Base-by-base conservation (phyloP, 2,113 vertebrate species). In the Ibidorhyncha struthersii region DNA sequence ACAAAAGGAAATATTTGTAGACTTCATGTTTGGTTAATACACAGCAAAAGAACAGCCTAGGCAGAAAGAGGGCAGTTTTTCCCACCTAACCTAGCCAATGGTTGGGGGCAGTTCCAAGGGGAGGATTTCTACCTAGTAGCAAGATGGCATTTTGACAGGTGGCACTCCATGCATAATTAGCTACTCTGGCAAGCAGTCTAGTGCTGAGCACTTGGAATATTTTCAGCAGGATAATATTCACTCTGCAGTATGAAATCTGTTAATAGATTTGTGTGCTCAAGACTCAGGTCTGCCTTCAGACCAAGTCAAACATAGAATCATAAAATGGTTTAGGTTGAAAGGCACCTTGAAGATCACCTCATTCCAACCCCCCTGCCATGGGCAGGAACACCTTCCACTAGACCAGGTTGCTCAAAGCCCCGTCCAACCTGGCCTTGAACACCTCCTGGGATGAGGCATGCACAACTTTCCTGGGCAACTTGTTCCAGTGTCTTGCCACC, bases 141-240 rank as follows among this genome's bases (percentile, higher is more conserved):
- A 25, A 91, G 73, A 58, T 69, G 65, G 90, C 88, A 71, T 85
- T 94, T 94, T 90, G 73, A 92, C 92, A 95, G 91, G 70, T 55
- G 70, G 53, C 73, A 78, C 70, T 90, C 82, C 61, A 50, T 50
- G 65, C 92, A 84, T 90, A 87, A 97, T 95, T 76, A 26, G 7
- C 29, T 65, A 14, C 56, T 88, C 74, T 61, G 50, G 66, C 61
- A 88, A 43, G 49, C 21, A 88, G 45, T 76, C 86, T 30, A 43
- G 69, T 36, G 59, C 45, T 25, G 53, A 95, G 74, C 86, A 58
- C 62, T 72, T 95, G 77, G 84, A 93, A 50, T 84, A 26, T 55
- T 74, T 90, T 94, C 84, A 94, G 87, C 32, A 66, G 81, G 49
- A 36, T 92, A 69, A 84, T 29, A 50, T 47, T 89, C 82, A 79